A percentile compares a stretch with the other conserved stretches of the same genome.
These are phyloP conservation scores for Arenicola marina DNA, from an alignment of 2,888 invertebrate species.

Conservation along the genomic window DNA sequence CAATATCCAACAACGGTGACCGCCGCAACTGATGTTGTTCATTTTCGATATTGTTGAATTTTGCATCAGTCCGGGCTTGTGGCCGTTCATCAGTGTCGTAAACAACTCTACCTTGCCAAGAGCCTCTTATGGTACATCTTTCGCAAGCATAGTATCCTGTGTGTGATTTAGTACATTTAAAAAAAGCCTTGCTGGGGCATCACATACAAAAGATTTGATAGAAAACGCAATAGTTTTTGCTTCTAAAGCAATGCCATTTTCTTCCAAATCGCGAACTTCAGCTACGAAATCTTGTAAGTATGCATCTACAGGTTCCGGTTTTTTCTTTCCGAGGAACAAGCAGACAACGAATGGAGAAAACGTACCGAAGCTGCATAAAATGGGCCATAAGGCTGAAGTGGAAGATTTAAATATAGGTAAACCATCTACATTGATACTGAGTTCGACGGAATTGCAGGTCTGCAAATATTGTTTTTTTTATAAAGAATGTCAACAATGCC, in stretches of 20 bases:
- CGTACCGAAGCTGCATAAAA: conserved; percentile 1
- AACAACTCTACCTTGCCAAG: not conserved
- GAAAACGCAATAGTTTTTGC: not conserved
- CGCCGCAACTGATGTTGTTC: conserved; percentile 30
- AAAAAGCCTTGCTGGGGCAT: conserved; percentile 6
- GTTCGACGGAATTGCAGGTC: not conserved
- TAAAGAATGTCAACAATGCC: no score
- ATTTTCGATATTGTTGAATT: conserved; percentile 25
- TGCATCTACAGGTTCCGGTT: conserved; percentile 1
- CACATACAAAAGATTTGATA: conserved; percentile 6
- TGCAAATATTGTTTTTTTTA: not conserved
- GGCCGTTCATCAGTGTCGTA: not conserved
- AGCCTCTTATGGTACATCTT: conserved; percentile 2
- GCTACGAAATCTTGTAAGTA: conserved; percentile 6
- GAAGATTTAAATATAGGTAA: conserved; percentile 19
- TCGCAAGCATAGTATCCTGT: conserved; percentile 7
- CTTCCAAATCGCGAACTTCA: not conserved
- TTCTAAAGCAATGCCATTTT: not conserved
- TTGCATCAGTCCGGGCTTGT: not conserved
- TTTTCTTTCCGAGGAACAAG: not conserved
- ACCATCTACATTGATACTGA: conserved; percentile 14
- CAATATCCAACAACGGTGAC: conserved; percentile 29
- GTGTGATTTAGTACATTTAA: conserved; percentile 5
- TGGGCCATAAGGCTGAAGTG: conserved; percentile 10
- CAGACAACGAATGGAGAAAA: not conserved